These are phyloP conservation scores for Butorides virescens DNA, from an alignment of 2,113 vertebrate species.

Conservation along the genomic window DNA sequence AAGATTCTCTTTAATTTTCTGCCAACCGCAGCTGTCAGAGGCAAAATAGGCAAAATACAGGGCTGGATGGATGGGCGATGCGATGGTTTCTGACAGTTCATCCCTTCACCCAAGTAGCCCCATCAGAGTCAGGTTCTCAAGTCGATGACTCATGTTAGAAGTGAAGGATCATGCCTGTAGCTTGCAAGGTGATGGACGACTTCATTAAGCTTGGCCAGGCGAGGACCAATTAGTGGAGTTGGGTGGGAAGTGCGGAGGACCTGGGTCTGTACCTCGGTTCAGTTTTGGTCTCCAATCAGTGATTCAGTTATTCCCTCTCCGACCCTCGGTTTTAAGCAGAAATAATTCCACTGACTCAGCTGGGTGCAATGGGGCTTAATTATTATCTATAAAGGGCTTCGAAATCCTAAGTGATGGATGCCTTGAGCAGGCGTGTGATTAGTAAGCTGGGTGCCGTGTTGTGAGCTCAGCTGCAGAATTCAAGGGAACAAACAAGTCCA, in stretches of 20 bases:
- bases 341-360: conserved; percentile 21
- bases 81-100: not conserved
- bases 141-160: not conserved
- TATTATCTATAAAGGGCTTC: not conserved
- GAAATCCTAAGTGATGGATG: not conserved
- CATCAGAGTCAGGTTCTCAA: not conserved
- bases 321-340: not conserved
- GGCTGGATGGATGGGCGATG: accelerated
- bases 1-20: not conserved
- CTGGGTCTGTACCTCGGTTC: not conserved
- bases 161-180: not conserved
- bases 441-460: not conserved
- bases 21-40: not conserved
- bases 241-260: not conserved
- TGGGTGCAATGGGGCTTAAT: not conserved
- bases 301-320: not conserved
- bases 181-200: not conserved
- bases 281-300: not conserved
- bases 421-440: not conserved
- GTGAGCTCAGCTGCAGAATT: not conserved
- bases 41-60: not conserved
- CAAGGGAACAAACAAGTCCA: not conserved
- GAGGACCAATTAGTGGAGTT: not conserved
- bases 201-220: not conserved
- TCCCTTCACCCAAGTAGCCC: not conserved